Conservation (phyloP, 2,113 vertebrate genomes). For the Phasianus colchicus region DNA sequence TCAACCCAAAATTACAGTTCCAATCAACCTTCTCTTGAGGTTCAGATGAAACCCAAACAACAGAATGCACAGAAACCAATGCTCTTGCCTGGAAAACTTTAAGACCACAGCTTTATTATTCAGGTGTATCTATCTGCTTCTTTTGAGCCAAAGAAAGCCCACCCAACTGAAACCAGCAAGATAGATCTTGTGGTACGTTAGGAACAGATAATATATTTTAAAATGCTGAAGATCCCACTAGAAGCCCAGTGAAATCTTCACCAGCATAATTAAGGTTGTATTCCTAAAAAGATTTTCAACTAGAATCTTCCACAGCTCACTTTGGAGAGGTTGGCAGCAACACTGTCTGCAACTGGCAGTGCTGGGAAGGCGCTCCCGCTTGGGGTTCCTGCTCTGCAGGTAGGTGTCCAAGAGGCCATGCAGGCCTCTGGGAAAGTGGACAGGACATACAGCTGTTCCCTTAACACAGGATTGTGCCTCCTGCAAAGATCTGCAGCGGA, state of each 20-base stretch:
- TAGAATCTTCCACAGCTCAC: not conserved
- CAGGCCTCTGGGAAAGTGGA: not conserved
- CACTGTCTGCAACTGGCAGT: not conserved
- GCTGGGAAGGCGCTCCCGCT: not conserved
- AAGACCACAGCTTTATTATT: not conserved
- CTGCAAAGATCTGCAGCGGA: not conserved
- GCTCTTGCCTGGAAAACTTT: not conserved
- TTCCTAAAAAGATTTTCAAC: not conserved
- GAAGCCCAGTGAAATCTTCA: not conserved
- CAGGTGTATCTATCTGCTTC: not conserved
- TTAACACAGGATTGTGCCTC: not conserved
- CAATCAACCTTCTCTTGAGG: not conserved
- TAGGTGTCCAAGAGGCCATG: not conserved
- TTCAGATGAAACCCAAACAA: slow-evolving; percentile 28
- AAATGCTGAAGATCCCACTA: not conserved
- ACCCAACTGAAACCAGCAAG: not conserved
- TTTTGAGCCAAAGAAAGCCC: not conserved
- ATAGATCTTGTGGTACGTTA: not conserved
- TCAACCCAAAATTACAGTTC: not conserved
- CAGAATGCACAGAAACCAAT: not conserved
- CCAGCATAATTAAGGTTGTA: not conserved
- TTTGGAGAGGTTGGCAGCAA: not conserved
- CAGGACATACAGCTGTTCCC: not conserved
- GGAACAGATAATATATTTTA: not conserved
- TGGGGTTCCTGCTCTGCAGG: not conserved